Evolutionary conservation across 2,888 invertebrate species (phyloP), one percentile per base, ranked within the genome.

Genomic region (Dicyrtomina minuta): DNA sequence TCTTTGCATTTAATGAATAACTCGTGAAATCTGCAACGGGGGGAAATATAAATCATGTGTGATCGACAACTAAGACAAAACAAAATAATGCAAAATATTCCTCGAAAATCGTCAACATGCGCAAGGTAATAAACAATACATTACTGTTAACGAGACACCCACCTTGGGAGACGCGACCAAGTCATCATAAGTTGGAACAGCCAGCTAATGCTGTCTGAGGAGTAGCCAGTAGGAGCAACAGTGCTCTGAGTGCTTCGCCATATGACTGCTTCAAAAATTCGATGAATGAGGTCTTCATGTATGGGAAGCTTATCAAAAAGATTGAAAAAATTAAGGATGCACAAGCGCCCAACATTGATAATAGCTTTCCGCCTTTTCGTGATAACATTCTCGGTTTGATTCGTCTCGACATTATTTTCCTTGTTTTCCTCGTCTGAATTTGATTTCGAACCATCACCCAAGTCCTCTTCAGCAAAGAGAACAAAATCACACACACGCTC

Each of bases 111-210:
- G n/a, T n/a, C n/a, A n/a, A n/a, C n/a, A n/a, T n/a, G n/a, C n/a
- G n/a, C n/a, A n/a, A n/a, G n/a, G 33, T 8, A 33, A 33, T 33
- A 33, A n/a, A 5, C 33, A 33, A 33, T 33, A 33, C 33, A 33
- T 3, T 33, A 3, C 33, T 33, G 33, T 33, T n/a, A n/a, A n/a
- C n/a, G n/a, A n/a, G n/a, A 2, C 10, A 66, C 4, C 15, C 27
- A 68, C 67, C 66, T 58, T 26, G 66, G 58, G 17, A 20, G 10
- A 39, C 44, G 44, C 1, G 67, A 68, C 67, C 67, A 68, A 26
- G 33, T 59, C 67, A 60, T 68, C 67, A 68, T 68, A 4, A 68
- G 43, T n/a, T 68, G 49, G 10, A 68, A 41, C n/a, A 60, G 60
- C 67, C 67, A 68, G 27, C 60, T 68, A 15, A 68, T 60, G 41